Evolutionary conservation across 2,113 vertebrate species (phyloP), one percentile per base, ranked within the genome.

Genomic region (Mugil cephalus): DNA sequence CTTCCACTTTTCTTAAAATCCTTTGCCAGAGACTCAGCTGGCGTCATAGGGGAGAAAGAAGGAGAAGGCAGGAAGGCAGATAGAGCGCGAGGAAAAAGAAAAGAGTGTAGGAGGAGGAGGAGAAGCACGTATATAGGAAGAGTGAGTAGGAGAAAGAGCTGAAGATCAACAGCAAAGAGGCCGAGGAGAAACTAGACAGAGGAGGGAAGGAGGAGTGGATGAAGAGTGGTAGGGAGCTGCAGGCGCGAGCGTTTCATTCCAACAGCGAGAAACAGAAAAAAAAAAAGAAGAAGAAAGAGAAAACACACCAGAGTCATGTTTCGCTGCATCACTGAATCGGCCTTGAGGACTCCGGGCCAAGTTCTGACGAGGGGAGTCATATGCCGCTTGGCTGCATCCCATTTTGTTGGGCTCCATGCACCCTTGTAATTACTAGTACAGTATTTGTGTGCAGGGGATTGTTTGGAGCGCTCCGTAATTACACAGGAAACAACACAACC

Each of bases 251-350:
- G 7, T 70, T 83, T 72, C 39, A 55, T 59, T 60, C 24, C 13
- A 77, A 62, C 73, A 35, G 62, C 38, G 34, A 54, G 10, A 38
- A 43, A 19, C 30, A 21, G 17, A 21, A 2, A 34, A 19, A 40
- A 38, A 7, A 59, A 13, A 14, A 8, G 8, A 38, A 56, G 43
- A 45, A 10, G 30, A 8, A 60, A 47, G 36, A 46, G 45, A 42
- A 73, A 58, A 47, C 21, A 63, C 59, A 65, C 68, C 76, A 67
- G 80, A 72, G 82, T 85, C 77, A 69, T 83, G 86, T 83, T 83
- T 75, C 69, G 80, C 83, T 85, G 82, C 83, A 85, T 80, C 86
- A 80, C 73, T 77, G 79, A 51, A 77, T 80, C 68, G 55, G 79
- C 72, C 79, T 78, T 42, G 50, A 79, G 76, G 69, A 77, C 76